phyloP scores from a whole-genome alignment of 2,113 vertebrate species.

The Speoplatyrhinus poulsoni region DNA sequence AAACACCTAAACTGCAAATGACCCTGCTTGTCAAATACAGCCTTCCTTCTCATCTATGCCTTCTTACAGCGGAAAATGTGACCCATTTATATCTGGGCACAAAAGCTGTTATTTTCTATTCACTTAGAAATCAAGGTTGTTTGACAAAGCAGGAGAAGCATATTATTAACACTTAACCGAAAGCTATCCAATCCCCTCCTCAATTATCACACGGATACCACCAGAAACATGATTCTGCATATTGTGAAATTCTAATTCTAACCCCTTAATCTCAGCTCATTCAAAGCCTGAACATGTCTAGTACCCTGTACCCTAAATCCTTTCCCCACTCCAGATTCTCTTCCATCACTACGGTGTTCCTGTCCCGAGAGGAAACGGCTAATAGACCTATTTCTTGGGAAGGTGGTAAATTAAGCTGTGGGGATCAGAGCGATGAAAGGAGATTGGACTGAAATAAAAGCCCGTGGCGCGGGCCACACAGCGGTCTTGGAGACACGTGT shows the following conservation, averaged over 20 bases:
- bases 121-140: conserved; percentile 38
- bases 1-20: background rate
- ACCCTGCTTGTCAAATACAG: too few species aligned
- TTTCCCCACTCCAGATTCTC: conserved; percentile 48
- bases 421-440: conserved; percentile 61
- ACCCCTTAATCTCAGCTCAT: conserved; percentile 19
- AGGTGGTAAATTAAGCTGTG: conserved; percentile 44
- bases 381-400: conserved; percentile 60
- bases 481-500: conserved; percentile 29
- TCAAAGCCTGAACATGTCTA: conserved; percentile 15
- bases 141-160: conserved; percentile 27
- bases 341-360: conserved; percentile 55
- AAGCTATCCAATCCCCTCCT: conserved; percentile 40
- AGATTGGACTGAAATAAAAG: conserved; percentile 56
- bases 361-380: conserved; percentile 33
- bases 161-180: conserved; percentile 51
- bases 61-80: conserved; percentile 18
- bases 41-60: too few species aligned
- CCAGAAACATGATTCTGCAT: conserved; percentile 58
- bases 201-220: conserved; percentile 56
- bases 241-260: conserved; percentile 49
- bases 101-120: conserved; percentile 49
- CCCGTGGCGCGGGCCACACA: conserved; percentile 15
- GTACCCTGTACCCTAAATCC: conserved; percentile 45
- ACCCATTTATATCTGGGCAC: conserved; percentile 49